phyloP scores from a whole-genome alignment of 2,113 vertebrate genomes.

The Diglossa brunneiventris region DNA sequence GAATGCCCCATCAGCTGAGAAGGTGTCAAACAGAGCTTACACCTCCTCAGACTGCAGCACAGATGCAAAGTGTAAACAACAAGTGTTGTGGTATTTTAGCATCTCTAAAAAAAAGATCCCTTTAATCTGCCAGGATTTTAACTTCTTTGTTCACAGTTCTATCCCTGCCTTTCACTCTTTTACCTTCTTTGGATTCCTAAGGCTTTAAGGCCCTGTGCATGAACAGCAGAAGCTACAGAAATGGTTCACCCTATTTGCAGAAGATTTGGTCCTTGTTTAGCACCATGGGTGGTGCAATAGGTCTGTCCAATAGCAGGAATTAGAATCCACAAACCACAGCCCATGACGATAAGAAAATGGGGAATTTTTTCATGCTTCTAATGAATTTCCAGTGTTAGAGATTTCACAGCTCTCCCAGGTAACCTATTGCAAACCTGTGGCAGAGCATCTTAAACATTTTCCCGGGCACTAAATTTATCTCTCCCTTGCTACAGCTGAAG shows the following conservation, averaged over 20 bases:
- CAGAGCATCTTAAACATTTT: background rate
- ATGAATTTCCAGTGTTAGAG: background rate
- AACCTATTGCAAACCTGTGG: background rate
- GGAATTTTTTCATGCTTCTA: background rate
- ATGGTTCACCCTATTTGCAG: background rate
- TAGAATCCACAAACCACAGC: background rate
- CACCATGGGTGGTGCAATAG: background rate
- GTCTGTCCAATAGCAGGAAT: background rate
- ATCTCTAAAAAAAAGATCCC: background rate
- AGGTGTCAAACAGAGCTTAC: background rate
- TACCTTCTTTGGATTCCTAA: background rate
- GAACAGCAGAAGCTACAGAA: background rate
- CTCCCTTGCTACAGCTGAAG: background rate
- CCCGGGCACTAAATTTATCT: background rate
- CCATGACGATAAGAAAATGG: background rate
- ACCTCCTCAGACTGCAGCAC: background rate
- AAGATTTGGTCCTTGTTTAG: background rate
- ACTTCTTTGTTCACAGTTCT: background rate
- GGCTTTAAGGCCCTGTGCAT: background rate
- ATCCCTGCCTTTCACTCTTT: background rate
- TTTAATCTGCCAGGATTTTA: background rate
- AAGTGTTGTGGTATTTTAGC: background rate
- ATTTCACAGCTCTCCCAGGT: background rate
- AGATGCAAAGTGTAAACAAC: background rate
- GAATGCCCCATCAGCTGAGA: background rate